These are phyloP conservation scores for Leptopilina drosophilae DNA, from an alignment of 2,888 invertebrate species.

Conservation along the genomic window DNA sequence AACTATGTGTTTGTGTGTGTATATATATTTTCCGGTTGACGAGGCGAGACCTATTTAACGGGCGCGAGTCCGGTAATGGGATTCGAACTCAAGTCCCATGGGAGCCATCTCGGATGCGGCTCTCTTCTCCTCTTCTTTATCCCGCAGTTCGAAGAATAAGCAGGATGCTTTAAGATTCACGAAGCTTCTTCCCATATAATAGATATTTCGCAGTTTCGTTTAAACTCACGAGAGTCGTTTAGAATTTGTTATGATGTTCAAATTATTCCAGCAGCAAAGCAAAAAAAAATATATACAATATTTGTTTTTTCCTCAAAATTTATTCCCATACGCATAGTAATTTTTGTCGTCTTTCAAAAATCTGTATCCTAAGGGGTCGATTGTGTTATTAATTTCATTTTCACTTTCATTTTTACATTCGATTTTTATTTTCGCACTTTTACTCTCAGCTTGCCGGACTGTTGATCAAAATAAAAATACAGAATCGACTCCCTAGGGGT, in stretches of 20 bases:
- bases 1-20: conserved; percentile 61
- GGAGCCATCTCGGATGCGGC: conserved; percentile 73
- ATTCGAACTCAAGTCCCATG: conserved; percentile 75
- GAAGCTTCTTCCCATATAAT: not conserved
- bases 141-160: conserved; percentile 53
- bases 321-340: no score
- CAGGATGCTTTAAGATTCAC: conserved; percentile 38
- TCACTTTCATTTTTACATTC: no score
- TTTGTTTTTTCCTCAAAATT: no score
- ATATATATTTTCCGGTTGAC: conserved; percentile 77
- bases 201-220: conserved; percentile 27
- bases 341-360: no score
- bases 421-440: no score
- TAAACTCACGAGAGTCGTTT: not conserved
- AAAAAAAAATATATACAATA: no score
- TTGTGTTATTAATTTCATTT: no score
- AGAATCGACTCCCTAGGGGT: no score
- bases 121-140: conserved; percentile 65
- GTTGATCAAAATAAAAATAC: no score
- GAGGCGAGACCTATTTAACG: conserved; percentile 78
- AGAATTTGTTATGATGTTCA: not conserved
- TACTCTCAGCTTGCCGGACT: no score
- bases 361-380: no score
- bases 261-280: no score
- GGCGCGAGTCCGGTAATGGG: conserved; percentile 77